Percentiles rank a stretch among this genome's conserved stretches.
Conservation (phyloP, 2,113 vertebrate genomes). For the Cromileptes altivelis region DNA sequence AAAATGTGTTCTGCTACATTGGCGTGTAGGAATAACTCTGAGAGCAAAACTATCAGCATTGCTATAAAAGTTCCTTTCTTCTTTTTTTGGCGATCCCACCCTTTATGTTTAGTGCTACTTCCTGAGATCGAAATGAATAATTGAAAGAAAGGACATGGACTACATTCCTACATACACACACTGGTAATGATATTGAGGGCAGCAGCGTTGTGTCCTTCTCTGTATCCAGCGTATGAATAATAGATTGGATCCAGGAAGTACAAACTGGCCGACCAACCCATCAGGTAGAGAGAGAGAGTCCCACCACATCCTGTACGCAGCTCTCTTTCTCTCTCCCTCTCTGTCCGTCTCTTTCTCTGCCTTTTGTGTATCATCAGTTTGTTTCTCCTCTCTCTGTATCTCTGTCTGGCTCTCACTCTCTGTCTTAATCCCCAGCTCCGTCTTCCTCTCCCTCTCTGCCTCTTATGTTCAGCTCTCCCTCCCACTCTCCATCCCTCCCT, state of each 20-base stretch:
- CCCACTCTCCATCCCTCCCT: conserved; percentile 8
- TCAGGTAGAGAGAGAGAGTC: conserved; percentile 35
- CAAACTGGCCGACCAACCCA: conserved; percentile 58
- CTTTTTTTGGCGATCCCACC: not conserved
- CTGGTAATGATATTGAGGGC: conserved; percentile 52
- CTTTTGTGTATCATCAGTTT: conserved; percentile 13
- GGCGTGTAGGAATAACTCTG: too few species aligned
- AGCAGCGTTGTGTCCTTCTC: conserved; percentile 68
- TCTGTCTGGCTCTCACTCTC: conserved; percentile 8
- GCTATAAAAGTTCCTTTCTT: not conserved
- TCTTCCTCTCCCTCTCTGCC: conserved; percentile 1
- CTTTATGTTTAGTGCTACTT: not conserved
- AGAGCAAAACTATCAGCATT: not conserved
- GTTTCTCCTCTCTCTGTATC: conserved; percentile 34
- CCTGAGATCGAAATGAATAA: conserved; percentile 18
- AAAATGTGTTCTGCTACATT: not conserved
- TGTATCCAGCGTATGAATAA: conserved; percentile 82
- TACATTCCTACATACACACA: conserved; percentile 13
- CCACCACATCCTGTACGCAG: conserved; percentile 45
- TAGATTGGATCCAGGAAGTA: conserved; percentile 84
- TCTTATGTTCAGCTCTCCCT: conserved; percentile 35
- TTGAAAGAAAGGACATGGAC: not conserved
- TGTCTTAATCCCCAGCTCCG: not conserved
- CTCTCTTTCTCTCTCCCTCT: not conserved
- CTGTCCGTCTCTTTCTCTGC: conserved; percentile 3